Percentiles rank a stretch among this genome's conserved stretches.
These are phyloP conservation scores for Agapetus fuscipes DNA, from an alignment of 2,888 invertebrate genomes.

Conservation along the genomic window DNA sequence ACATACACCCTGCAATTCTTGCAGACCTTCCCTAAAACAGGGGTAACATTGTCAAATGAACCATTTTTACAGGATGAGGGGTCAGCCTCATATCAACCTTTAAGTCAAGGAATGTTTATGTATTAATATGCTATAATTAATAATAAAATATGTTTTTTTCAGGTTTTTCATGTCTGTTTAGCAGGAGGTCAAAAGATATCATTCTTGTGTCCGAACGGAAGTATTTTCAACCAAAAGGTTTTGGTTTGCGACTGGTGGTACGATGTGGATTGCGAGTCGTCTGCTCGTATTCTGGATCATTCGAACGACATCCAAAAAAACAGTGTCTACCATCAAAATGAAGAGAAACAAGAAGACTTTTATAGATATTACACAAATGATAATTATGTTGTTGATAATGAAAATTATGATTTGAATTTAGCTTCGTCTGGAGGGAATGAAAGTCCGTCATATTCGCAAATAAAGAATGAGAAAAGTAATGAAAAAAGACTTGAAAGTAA, in stretches of 20 bases:
- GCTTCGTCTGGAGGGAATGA: conserved; percentile 19
- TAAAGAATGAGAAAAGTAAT: not conserved
- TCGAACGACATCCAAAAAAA: conserved; percentile 13
- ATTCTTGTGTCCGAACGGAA: conserved; percentile 46
- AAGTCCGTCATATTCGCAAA: conserved; percentile 3
- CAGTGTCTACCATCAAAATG: conserved; percentile 5
- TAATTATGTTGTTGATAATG: conserved; percentile 11
- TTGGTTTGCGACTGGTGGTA: conserved; percentile 50
- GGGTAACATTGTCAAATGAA: no score
- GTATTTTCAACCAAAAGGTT: conserved; percentile 44
- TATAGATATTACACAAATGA: conserved; percentile 8
- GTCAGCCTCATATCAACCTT: no score
- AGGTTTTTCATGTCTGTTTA: conserved; percentile 45
- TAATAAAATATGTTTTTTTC: conserved; percentile 11
- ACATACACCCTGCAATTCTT: no score
- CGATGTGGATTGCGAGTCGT: conserved; percentile 37
- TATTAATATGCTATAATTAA: not conserved
- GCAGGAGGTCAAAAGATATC: conserved; percentile 36
- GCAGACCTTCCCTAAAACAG: no score
- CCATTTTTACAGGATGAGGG: no score
- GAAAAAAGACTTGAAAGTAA: not conserved
- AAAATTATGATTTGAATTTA: conserved; percentile 14
- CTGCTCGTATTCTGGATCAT: conserved; percentile 16
- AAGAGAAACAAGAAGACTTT: not conserved
- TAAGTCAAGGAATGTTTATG: no score